Base-by-base conservation (phyloP, 2,888 invertebrate genomes). In the Agonopterix subpropinquella region DNA sequence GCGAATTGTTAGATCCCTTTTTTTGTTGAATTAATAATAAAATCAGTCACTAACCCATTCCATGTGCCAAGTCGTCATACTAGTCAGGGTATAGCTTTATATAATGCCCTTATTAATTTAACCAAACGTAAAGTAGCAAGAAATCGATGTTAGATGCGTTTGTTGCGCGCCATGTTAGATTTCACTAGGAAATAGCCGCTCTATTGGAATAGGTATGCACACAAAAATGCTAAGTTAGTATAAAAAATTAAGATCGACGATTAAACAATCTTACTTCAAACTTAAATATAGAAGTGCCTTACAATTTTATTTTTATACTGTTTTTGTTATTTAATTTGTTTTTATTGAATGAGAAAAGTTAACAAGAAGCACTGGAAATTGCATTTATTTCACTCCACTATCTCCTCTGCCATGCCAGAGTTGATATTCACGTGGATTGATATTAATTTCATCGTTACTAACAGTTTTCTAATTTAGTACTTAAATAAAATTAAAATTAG, bases 261-360 rank as follows among this genome's bases (percentile, higher is more conserved):
- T 71, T 64, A 64, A 70, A 73, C 67, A 75, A 73, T 68, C 67
- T 80, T 60, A 65, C 73, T 81, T 81, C 78, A 79, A 80, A 49
- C 73, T 79, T 73, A 69, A 76, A 85, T 77, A 85, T 84, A 86
- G 83, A 87, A 87, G 88, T 88, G 88, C 88, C 88, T 88, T 88
- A 88, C 81, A 67, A 80, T 81, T 83, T 83, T 78, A 74, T 86
- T 86, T 86, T 80, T 80, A 69, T 76, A 80, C 70, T 70, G 55
- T 73, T 73, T 72, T 70, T 62, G 52, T 52, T 52, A 44, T 67
- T 70, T 66, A 67, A 39, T 42, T 70, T 67, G 57, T 67, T 76
- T 61, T 71, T 59, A 62, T 66, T 73, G 65, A 65, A 28, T 28
- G 68, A 64, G 69, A 61, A 61, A 64, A 61, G 56, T 53, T 62